Evolutionary conservation across 2,797 vertebrate genomes (phyloP), one percentile per base, ranked within the genome.

Genomic region (Rhadinocentrus ornatus): DNA sequence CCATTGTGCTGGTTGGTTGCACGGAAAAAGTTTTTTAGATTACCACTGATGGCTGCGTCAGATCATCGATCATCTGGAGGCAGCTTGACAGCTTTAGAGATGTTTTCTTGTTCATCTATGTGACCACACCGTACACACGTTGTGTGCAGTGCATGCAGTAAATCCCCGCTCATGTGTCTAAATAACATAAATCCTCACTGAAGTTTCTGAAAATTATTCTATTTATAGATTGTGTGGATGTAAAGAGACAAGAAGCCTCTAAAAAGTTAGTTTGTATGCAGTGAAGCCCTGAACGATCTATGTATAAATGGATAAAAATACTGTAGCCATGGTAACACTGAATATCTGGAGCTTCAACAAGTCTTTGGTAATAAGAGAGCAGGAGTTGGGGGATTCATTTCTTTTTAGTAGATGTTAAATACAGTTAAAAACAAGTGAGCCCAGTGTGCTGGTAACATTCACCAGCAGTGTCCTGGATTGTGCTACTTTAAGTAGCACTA

Each of bases 1-100:
- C n/a, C 66, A 18, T 1, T 0, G 4, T 7, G 61, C 71, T 52
- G 82, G 39, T 48, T 35, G 65, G 61, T 22, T 34, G 60, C n/a
- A 44, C 54, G 67, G 52, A 69, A 50, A 37, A 0, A 11, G 16
- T 26, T 26, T 63, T 58, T 46, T 24, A 13, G 59, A 32, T 69
- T 73, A 63, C 63, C 18, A 64, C 67, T 8, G 29, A 20, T 1
- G 0, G 35, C 59, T 39, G 26, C 3, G 46, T 44, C 61, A 41
- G 32, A 52, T 39, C n/a, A 11, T 9, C 39, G 1, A 48, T 10
- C 54, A 10, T n/a, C 59, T 57, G 34, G 27, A 59, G 50, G 55
- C 69, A 4, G 41, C 56, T 10, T 18, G 48, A 57, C 16, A 16
- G 27, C 34, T 0, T 53, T 0, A 58, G 48, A 59, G 13, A n/a